Evolutionary conservation across 2,797 vertebrate genomes (phyloP).

Genomic region (Lycodopsis pacificus): DNA sequence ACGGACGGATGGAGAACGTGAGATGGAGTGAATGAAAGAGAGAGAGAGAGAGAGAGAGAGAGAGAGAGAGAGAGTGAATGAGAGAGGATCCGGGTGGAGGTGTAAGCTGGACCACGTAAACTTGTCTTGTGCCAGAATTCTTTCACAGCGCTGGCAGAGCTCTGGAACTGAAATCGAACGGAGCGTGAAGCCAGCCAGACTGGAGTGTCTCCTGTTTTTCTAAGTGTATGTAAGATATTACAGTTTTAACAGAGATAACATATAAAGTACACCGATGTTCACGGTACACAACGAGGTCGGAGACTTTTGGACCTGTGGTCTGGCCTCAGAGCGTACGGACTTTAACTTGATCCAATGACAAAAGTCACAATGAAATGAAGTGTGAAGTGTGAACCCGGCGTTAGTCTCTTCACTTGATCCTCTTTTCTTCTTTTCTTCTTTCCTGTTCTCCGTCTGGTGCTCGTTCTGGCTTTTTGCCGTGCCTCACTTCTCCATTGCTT

Average conservation of each 20-base stretch:
- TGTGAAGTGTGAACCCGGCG: too few relatives aligned
- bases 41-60: slow-evolving; percentile 33
- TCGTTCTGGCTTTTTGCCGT: too few relatives aligned
- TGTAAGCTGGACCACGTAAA: slow-evolving; percentile 70
- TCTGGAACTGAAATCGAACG: slow-evolving; percentile 58
- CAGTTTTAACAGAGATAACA: neutral
- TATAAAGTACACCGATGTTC: neutral
- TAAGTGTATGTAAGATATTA: slow-evolving; percentile 23
- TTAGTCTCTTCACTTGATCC: too few relatives aligned
- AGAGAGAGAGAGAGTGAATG: slow-evolving; percentile 40
- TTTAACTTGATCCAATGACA: too few relatives aligned
- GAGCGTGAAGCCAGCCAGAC: slow-evolving; percentile 64
- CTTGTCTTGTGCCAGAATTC: slow-evolving; percentile 64
- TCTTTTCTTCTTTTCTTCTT: too few relatives aligned
- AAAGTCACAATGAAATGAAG: too few relatives aligned
- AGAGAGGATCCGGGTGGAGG: slow-evolving; percentile 65
- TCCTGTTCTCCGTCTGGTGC: too few relatives aligned
- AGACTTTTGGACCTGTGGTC: too few relatives aligned
- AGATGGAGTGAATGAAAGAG: too few relatives aligned
- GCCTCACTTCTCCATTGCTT: too few relatives aligned
- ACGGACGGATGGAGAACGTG: neutral
- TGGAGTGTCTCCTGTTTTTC: slow-evolving; percentile 40
- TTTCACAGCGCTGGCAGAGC: slow-evolving; percentile 63
- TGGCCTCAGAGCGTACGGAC: too few relatives aligned
- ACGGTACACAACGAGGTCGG: neutral